Conservation (phyloP, 2,113 vertebrate species). For the Corythornis madagascariensis region DNA sequence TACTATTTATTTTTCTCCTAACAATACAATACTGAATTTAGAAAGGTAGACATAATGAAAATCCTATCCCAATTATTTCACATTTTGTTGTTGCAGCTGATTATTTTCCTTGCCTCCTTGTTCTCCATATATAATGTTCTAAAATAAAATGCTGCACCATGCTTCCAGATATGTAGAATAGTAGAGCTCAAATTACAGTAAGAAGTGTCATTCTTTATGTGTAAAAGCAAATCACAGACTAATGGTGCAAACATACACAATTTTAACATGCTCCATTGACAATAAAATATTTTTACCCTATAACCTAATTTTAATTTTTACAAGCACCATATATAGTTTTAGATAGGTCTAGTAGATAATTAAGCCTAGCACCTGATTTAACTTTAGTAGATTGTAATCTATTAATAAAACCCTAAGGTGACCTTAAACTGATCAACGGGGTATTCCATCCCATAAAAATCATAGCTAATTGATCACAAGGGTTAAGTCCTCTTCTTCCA, state of each 20-base stretch:
- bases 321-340: not conserved
- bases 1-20: not conserved
- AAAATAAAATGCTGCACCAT: conserved; percentile 42
- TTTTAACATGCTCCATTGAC: not conserved
- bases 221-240: not conserved
- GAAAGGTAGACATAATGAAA: conserved; percentile 34
- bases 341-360: not conserved
- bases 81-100: conserved; percentile 43
- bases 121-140: not conserved
- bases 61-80: conserved; percentile 45
- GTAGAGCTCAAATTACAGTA: not conserved
- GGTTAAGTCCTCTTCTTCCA: not conserved
- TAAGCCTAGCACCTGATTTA: not conserved
- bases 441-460: not conserved
- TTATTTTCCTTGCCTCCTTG: conserved; percentile 14
- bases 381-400: not conserved
- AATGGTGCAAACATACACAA: not conserved
- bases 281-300: not conserved
- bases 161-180: not conserved
- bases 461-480: not conserved
- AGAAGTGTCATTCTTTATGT: not conserved
- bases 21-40: conserved; percentile 5
- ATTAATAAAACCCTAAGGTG: not conserved
- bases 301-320: not conserved
- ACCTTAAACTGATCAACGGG: not conserved